These are phyloP conservation scores for Macrosiphum euphorbiae DNA, from an alignment of 2,888 invertebrate species.

Conservation along the genomic window DNA sequence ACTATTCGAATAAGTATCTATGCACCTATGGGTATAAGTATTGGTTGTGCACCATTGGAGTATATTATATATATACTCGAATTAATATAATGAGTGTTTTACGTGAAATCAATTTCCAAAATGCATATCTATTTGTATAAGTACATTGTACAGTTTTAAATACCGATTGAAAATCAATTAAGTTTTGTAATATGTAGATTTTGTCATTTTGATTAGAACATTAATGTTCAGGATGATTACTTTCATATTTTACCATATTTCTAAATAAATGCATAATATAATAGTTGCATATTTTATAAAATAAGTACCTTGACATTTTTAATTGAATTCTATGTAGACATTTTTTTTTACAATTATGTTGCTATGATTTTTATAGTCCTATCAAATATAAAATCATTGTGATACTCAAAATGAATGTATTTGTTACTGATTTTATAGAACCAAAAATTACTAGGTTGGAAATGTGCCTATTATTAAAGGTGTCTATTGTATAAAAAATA, in stretches of 20 bases:
- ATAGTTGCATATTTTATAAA: neutral
- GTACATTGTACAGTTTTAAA: neutral
- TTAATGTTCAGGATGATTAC: neutral
- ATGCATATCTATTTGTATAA: neutral
- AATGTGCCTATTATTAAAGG: neutral
- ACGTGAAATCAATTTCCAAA: neutral
- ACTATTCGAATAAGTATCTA: no score
- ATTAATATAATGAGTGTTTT: neutral
- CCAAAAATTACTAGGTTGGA: neutral
- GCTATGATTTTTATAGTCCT: neutral
- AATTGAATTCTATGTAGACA: neutral
- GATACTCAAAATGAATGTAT: neutral
- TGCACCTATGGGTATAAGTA: no score
- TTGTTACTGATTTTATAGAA: neutral
- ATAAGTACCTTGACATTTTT: neutral
- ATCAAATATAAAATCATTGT: neutral
- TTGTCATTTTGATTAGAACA: neutral
- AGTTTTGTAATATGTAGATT: neutral
- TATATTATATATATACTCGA: neutral
- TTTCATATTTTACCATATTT: neutral
- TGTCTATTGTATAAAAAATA: neutral
- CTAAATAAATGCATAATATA: neutral
- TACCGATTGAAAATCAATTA: neutral
- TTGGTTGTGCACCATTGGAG: no score
- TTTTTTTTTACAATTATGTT: neutral